Percentiles rank a stretch among this genome's conserved stretches.
phyloP scores from a whole-genome alignment of 2,797 vertebrate genomes.

The Lutjanus campechanus region DNA sequence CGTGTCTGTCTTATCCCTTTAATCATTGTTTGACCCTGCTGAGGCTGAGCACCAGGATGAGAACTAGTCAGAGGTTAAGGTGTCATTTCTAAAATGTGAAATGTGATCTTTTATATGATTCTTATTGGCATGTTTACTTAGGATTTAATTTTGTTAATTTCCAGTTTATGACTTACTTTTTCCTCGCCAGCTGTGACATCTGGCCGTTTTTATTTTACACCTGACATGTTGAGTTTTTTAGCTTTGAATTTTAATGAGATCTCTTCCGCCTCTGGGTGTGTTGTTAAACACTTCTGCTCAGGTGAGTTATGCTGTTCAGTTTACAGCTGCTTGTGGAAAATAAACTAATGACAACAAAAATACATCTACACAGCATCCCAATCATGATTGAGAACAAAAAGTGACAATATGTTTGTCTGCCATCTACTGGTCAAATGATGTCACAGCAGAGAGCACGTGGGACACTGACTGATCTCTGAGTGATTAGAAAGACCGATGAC shows the following conservation, averaged over 20 bases:
- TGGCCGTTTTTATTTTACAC: conserved; percentile 25
- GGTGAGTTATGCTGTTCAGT: conserved; percentile 6
- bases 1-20: no score
- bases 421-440: conserved; percentile 66
- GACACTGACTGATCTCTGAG: no score
- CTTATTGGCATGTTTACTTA: no score
- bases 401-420: conserved; percentile 45
- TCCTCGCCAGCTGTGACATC: conserved; percentile 25
- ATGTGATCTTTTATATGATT: no score
- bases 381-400: not conserved
- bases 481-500: no score
- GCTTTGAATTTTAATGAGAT: conserved; percentile 13
- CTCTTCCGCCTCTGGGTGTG: not conserved
- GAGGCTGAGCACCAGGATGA: no score
- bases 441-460: not conserved
- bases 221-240: conserved; percentile 3
- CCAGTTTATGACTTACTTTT: not conserved
- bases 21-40: no score
- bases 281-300: conserved; percentile 14
- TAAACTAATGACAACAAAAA: conserved; percentile 9
- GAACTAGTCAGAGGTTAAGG: no score
- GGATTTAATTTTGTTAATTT: no score
- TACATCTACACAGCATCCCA: not conserved
- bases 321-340: not conserved
- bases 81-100: no score